Evolutionary conservation across 2,113 vertebrate genomes (phyloP).

Genomic region (Peromyscus leucopus): DNA sequence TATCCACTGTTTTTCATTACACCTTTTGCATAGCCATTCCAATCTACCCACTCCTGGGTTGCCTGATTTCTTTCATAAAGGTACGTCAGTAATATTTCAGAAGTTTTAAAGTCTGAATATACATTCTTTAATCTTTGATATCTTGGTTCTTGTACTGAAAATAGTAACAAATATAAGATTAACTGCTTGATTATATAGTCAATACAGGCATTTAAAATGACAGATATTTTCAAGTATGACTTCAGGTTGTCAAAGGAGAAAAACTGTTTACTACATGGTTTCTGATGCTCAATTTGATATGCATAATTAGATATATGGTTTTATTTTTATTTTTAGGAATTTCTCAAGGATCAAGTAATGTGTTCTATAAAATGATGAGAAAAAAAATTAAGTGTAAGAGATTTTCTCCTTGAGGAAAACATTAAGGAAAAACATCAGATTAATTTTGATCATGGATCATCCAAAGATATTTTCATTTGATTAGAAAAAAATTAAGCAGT

Average conservation of each 20-base stretch:
- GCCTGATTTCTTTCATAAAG: conserved; percentile 95
- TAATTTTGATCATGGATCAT: conserved; percentile 13
- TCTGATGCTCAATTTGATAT: not conserved
- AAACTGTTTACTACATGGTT: not conserved
- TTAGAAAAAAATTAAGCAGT: conserved; percentile 36
- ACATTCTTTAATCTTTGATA: not conserved
- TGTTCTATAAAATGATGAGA: conserved; percentile 19
- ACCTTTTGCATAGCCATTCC: conserved; percentile 93
- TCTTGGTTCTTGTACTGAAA: conserved; percentile 27
- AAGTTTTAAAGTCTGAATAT: conserved; percentile 40
- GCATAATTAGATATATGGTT: not conserved
- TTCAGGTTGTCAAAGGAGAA: conserved; percentile 23
- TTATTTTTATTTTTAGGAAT: conserved; percentile 28
- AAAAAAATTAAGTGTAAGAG: conserved; percentile 9
- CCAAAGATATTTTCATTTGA: conserved; percentile 11
- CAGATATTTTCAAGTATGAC: not conserved
- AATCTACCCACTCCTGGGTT: conserved; percentile 96
- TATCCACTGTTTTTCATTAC: conserved; percentile 90
- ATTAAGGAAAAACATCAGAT: not conserved
- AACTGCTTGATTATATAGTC: not conserved
- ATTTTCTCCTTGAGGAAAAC: not conserved
- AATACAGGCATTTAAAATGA: conserved; percentile 23
- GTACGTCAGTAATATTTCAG: conserved; percentile 83
- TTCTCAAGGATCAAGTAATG: conserved; percentile 54
- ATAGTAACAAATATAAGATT: not conserved